phyloP scores from a whole-genome alignment of 1,140 invertebrate genomes.

The Diabrotica virgifera region DNA sequence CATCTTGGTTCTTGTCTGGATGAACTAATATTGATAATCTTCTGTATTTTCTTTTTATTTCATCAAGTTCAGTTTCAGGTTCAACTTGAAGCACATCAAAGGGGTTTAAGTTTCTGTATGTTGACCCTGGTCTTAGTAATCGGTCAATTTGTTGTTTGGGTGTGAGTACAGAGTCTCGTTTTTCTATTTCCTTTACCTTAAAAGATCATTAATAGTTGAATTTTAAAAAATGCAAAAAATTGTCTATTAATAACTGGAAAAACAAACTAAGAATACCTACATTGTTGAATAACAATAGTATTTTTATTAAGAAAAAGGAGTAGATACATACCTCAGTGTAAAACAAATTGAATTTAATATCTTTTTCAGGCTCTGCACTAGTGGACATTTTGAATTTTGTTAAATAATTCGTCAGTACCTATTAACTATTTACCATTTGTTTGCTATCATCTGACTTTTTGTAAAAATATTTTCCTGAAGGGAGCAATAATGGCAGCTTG shows the following conservation, averaged over 20 bases:
- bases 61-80: constrained; percentile 81
- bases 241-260: not conserved
- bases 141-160: constrained; percentile 94
- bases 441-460: too few relatives aligned
- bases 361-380: constrained; percentile 27
- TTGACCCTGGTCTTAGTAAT: constrained; percentile 86
- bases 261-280: constrained; percentile 19
- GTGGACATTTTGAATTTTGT: not conserved
- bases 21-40: constrained; percentile 96
- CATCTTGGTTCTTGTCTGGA: constrained; percentile 98
- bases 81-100: constrained; percentile 96
- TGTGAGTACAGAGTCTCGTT: constrained; percentile 85
- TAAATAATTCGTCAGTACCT: too few relatives aligned
- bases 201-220: constrained; percentile 35
- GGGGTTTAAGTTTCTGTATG: constrained; percentile 95
- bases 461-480: too few relatives aligned
- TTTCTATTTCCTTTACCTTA: constrained; percentile 94
- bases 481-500: too few relatives aligned
- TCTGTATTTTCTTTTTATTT: constrained; percentile 96
- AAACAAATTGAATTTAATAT: constrained; percentile 64
- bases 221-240: not conserved
- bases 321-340: constrained; percentile 58
- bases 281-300: constrained; percentile 8
- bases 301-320: not conserved
- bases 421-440: too few relatives aligned